Conservation (phyloP, 2,113 vertebrate genomes). For the Chitala chitala region DNA sequence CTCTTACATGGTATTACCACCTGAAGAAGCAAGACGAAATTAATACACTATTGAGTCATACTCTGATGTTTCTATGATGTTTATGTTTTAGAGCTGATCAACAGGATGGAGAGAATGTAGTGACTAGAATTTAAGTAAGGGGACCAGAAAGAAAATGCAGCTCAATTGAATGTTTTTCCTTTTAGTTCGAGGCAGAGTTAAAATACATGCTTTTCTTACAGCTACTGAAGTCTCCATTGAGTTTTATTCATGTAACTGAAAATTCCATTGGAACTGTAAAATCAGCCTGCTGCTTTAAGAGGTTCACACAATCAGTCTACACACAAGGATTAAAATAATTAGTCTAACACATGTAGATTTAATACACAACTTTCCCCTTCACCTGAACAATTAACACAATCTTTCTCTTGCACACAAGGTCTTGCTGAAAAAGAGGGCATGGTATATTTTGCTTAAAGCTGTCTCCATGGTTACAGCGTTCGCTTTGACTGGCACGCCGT, state of each 20-base stretch:
- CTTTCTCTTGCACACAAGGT: background rate
- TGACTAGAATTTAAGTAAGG: too few species aligned
- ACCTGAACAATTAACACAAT: background rate
- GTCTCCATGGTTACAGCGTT: constrained; percentile 4
- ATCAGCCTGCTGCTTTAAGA: background rate
- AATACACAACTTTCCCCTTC: background rate
- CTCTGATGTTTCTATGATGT: too few species aligned
- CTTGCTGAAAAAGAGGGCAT: background rate
- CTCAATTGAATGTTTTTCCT: too few species aligned
- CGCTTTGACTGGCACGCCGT: background rate
- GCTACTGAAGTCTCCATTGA: background rate
- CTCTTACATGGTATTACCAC: too few species aligned
- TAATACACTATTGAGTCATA: too few species aligned
- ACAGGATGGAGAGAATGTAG: too few species aligned
- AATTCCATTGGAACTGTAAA: background rate
- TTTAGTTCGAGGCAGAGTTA: background rate
- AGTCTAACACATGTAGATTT: background rate
- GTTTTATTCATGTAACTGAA: background rate
- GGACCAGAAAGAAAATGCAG: too few species aligned
- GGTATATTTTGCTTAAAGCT: background rate
- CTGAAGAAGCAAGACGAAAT: too few species aligned
- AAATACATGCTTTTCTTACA: background rate
- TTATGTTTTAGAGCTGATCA: too few species aligned
- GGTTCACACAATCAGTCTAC: background rate
- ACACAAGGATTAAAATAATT: background rate